Base-by-base conservation (phyloP, 2,113 vertebrate species). In the Thalassoma bifasciatum region DNA sequence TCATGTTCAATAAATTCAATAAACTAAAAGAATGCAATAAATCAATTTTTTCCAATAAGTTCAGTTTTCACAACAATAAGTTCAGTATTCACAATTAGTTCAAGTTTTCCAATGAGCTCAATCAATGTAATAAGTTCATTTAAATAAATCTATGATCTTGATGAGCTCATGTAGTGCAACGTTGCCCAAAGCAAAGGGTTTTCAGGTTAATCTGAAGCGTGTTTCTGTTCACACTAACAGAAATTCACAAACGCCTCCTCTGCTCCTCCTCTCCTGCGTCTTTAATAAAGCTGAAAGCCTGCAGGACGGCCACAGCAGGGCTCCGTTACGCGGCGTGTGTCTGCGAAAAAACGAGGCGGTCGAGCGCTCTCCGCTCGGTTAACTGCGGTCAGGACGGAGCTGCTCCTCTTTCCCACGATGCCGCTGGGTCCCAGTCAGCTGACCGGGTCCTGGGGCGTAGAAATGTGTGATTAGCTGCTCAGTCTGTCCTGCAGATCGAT, bases 221-320 rank as follows among this genome's bases (percentile, higher is more conserved):
- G 21, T 17, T 26, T 44, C 57, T 54, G 10, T 53, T 22, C 38
- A 24, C 47, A 50, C 58, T 1, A 53, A 42, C 26, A 52, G 6
- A 57, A 36, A 42, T 24, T 22, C 37, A 22, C 14, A 65, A 13
- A 16, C 6, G 12, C 5, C 23, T 16, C n/a, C 59, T 37, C n/a
- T 16, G 12, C 30, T 1, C 1, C 34, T 24, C 65, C 50, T 4
- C 59, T 12, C 22, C 66, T 42, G 40, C 59, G 36, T 54, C 69
- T 75, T 49, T 73, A 89, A 85, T 87, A 86, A 90, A 44, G 30
- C 75, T 82, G 49, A 86, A 77, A 79, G 81, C 72, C 59, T 52
- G 30, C 69, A 40, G 36, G 24, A n/a, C 13, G 75, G 56, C 30
- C 56, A 4, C 42, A 57, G 62, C 66, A 6, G 46, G 81, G 63